These are phyloP conservation scores for Drosophila stalkeri DNA, from an alignment of 2,888 invertebrate genomes.

Conservation along the genomic window DNA sequence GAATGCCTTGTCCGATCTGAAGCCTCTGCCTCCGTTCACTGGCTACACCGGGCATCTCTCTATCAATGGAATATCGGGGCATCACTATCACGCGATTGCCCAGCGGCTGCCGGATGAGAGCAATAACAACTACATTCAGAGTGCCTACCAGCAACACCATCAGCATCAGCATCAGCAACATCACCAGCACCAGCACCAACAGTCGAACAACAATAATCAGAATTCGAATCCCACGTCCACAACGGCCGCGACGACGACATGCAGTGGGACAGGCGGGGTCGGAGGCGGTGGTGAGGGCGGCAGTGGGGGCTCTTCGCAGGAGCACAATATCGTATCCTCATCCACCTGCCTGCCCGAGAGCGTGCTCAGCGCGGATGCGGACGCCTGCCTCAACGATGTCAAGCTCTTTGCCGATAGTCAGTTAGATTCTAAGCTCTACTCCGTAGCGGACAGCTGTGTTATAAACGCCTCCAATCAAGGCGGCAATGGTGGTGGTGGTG, in stretches of 20 bases:
- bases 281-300: conserved; percentile 34
- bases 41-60: conserved; percentile 94
- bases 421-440: conserved; percentile 86
- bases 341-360: conserved; percentile 90
- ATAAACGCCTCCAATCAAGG: conserved; percentile 65
- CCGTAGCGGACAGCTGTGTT: conserved; percentile 86
- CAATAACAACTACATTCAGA: conserved; percentile 90
- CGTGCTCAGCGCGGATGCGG: conserved; percentile 86
- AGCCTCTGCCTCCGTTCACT: conserved; percentile 94
- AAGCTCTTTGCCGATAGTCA: conserved; percentile 87
- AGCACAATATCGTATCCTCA: conserved; percentile 91
- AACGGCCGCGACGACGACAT: conserved; percentile 63
- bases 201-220: conserved; percentile 59
- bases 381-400: conserved; percentile 87
- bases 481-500: conserved; percentile 39
- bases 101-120: conserved; percentile 91
- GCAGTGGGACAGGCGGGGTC: conserved; percentile 63
- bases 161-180: conserved; percentile 56
- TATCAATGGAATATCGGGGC: conserved; percentile 94
- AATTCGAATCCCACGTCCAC: conserved; percentile 71
- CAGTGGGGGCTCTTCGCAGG: conserved; percentile 83
- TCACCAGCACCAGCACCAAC: conserved; percentile 55
- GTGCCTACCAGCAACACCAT: conserved; percentile 85
- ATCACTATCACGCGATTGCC: conserved; percentile 94
- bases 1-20: conserved; percentile 91